Conservation (phyloP, 1,140 invertebrate genomes). For the Mylabris phalerata region DNA sequence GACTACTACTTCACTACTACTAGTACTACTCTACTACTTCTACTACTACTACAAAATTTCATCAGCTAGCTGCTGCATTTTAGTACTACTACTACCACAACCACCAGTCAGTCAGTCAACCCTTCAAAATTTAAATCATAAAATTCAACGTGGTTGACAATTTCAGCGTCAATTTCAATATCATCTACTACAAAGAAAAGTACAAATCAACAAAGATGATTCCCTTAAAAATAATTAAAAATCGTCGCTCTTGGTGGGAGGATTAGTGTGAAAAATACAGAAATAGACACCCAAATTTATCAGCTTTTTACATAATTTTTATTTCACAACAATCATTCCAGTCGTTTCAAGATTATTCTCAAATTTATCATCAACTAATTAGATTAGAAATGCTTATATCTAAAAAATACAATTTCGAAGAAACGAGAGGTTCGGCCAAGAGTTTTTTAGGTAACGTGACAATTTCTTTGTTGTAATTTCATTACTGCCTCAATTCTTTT, state of each 20-base stretch:
- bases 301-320: too few relatives aligned
- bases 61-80: constrained; percentile 9
- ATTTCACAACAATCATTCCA: too few relatives aligned
- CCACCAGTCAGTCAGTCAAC: constrained; percentile 7
- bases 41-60: constrained; percentile 13
- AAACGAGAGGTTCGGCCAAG: too few relatives aligned
- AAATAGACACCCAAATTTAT: too few relatives aligned
- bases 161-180: constrained; percentile 3
- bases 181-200: not conserved
- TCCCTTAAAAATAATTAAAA: not conserved
- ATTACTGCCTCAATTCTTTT: not conserved
- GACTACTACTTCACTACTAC: constrained; percentile 3
- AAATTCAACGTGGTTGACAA: constrained; percentile 9
- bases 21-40: constrained; percentile 6
- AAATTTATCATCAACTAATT: too few relatives aligned
- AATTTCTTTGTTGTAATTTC: not conserved
- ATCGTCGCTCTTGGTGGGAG: not conserved
- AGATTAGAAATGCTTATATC: too few relatives aligned
- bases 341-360: too few relatives aligned
- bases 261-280: not conserved
- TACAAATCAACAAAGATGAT: not conserved
- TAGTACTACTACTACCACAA: not conserved
- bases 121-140: constrained; percentile 22
- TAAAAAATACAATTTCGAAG: too few relatives aligned
- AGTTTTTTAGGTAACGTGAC: too few relatives aligned